phyloP scores from a whole-genome alignment of 2,797 vertebrate species.

The Triplophysa bombifrons region DNA sequence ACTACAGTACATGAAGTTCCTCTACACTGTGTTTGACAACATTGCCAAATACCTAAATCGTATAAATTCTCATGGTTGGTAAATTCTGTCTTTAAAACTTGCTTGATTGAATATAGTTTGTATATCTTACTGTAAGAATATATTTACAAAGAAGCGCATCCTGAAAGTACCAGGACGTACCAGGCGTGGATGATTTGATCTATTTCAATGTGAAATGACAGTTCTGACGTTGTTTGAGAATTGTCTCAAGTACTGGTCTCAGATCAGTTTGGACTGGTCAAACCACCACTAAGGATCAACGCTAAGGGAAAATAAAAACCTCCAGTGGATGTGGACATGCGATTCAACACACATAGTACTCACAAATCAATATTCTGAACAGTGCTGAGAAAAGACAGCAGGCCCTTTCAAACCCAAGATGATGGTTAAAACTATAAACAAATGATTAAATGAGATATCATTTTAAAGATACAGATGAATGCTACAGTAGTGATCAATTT shows the following conservation, averaged over 20 bases:
- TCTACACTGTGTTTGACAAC: slow-evolving; percentile 40
- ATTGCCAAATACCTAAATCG: slow-evolving; percentile 20
- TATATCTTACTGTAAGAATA: slow-evolving; percentile 40
- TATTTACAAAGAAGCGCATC: slow-evolving; percentile 52
- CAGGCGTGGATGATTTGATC: slow-evolving; percentile 24
- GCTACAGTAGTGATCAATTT: not conserved
- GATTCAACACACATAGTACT: not conserved
- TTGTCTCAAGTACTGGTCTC: not conserved
- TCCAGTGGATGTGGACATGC: not conserved
- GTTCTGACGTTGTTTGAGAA: not conserved
- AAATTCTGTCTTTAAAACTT: slow-evolving; percentile 30
- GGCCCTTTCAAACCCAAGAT: no score
- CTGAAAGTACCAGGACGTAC: slow-evolving; percentile 29
- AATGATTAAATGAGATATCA: no score
- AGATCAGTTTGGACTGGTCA: slow-evolving; percentile 8
- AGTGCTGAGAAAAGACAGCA: not conserved
- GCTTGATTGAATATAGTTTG: slow-evolving; percentile 39
- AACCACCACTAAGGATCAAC: not conserved
- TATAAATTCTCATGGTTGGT: slow-evolving; percentile 27
- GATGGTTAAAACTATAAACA: no score
- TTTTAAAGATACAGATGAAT: not conserved
- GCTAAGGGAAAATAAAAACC: not conserved
- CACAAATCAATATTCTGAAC: slow-evolving; percentile 1
- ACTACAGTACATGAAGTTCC: slow-evolving; percentile 41
- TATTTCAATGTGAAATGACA: slow-evolving; percentile 47